These are phyloP conservation scores for Ctenosaura bakeri DNA, from an alignment of 2,797 vertebrate genomes.

Conservation along the genomic window DNA sequence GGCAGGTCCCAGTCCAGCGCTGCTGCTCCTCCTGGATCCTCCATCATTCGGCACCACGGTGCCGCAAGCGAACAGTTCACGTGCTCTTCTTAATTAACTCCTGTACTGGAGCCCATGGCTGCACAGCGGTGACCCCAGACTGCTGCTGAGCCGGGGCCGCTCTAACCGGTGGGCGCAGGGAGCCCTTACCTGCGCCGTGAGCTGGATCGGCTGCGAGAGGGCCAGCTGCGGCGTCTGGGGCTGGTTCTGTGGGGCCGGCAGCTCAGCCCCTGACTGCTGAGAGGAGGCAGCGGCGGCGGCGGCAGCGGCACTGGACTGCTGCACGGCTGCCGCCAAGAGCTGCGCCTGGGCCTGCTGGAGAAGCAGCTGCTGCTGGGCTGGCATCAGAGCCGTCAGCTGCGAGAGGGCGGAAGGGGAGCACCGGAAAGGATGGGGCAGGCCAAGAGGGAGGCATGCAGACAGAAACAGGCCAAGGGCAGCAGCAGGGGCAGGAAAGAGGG, in stretches of 20 bases:
- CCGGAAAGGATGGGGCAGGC: background rate
- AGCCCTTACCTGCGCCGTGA: slow-evolving; percentile 92
- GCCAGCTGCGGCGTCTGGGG: slow-evolving; percentile 88
- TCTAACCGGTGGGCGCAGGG: too few relatives aligned
- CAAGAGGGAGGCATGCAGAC: background rate
- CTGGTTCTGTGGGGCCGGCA: slow-evolving; percentile 82
- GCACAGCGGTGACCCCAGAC: background rate
- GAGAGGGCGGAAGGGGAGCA: slow-evolving; percentile 18
- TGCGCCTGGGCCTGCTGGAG: slow-evolving; percentile 93
- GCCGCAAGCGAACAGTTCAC: background rate
- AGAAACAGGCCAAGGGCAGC: background rate
- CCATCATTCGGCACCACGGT: too few relatives aligned
- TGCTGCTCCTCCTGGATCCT: too few relatives aligned
- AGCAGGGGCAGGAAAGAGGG: background rate
- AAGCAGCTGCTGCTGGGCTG: slow-evolving; percentile 92
- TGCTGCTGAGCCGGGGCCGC: too few relatives aligned
- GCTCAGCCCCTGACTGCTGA: slow-evolving; percentile 76
- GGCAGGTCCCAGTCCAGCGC: too few relatives aligned
- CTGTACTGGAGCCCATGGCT: too few relatives aligned
- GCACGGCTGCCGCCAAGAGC: slow-evolving; percentile 90
- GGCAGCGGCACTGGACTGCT: slow-evolving; percentile 89
- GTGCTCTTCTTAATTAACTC: too few relatives aligned
- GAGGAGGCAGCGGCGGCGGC: slow-evolving; percentile 77
- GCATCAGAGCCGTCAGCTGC: slow-evolving; percentile 92
- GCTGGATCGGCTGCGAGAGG: slow-evolving; percentile 94